Base-by-base conservation (phyloP, 1,140 invertebrate species). In the Tachypleus tridentatus region DNA sequence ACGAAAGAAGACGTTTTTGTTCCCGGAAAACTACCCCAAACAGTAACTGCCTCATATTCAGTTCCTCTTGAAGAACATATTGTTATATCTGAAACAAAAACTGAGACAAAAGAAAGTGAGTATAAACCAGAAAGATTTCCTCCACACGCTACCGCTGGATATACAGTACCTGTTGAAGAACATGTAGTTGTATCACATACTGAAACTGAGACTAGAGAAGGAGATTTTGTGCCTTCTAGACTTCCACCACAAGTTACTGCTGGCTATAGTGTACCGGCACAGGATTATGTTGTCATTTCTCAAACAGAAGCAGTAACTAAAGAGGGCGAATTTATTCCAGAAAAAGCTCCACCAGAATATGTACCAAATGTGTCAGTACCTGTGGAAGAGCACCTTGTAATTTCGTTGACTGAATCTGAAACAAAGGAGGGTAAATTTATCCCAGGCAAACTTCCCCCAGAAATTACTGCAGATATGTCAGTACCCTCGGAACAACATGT, bases 1-100 rank as follows among this genome's bases (percentile, higher is more conserved):
- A 57, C 67, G 11, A 67, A 66, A 67, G 65, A 70, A 67, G 72
- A 67, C 57, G 67, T 70, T 57, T 60, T 72, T 29, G n/a, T 60
- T 50, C 57, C 47, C 29, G 57, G 61, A 10, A 61, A 68, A 63
- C 4, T 50, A 52, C 72, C 71, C 9, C 51, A 53, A 57, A 51
- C 63, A 49, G 68, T 64, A 3, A 64, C 63, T 10, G 66, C 64
- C 47, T 66, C 63, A 9, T 9, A 29, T 50, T 11, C 60, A 58
- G 10, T 61, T 49, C 66, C 66, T 4, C 51, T 61, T 6, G 52
- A 52, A 49, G 61, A 70, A 57, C 67, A 69, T 65, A 11, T 70
- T n/a, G 11, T 70, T 49, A 62, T 70, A 5, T 70, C 65, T 51
- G 65, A 69, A 64, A 61, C 58, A 47, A 62, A 66, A 58, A 61